Conservation (phyloP, 2,797 vertebrate species). For the Tauraco hartlaubi region DNA sequence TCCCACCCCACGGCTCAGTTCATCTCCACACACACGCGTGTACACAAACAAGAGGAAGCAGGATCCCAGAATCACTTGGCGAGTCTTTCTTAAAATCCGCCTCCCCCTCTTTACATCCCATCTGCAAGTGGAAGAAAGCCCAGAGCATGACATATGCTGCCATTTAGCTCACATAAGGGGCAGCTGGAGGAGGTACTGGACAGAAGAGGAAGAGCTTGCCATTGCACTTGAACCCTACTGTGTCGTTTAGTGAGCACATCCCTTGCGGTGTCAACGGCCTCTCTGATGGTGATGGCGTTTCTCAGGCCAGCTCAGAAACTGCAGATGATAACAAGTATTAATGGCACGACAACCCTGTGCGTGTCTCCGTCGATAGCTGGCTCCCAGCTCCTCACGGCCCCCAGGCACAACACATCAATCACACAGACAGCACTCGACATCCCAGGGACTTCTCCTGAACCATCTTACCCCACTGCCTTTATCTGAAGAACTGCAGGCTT, state of each 20-base stretch:
- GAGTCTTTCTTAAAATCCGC: neutral
- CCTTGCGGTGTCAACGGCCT: neutral
- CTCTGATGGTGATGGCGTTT: neutral
- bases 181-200: neutral
- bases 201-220: neutral
- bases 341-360: neutral
- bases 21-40: neutral
- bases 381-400: neutral
- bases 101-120: neutral
- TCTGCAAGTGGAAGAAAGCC: neutral
- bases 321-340: neutral
- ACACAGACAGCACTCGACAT: neutral
- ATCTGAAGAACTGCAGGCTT: neutral
- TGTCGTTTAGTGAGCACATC: neutral
- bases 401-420: neutral
- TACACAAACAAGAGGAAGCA: neutral
- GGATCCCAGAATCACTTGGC: neutral
- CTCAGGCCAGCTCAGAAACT: neutral
- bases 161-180: neutral
- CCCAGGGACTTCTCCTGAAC: neutral
- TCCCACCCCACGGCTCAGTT: neutral
- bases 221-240: neutral
- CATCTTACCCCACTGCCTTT: neutral
- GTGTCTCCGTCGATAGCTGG: rapidly evolving
- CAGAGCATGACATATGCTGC: neutral